Conservation (phyloP, 2,888 invertebrate genomes). For the Biston betularia region DNA sequence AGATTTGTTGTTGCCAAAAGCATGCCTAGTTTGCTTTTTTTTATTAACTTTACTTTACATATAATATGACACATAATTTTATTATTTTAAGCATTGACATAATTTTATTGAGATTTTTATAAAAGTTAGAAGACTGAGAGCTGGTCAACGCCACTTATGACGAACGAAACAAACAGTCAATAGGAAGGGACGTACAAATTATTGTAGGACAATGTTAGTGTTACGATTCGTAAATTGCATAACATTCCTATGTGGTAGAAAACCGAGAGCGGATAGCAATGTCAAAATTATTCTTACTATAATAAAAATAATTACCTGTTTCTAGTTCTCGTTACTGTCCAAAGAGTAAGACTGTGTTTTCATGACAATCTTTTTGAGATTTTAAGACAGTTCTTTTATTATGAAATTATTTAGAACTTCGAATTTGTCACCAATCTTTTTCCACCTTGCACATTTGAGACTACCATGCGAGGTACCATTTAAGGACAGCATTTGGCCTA, state of each 20-base stretch:
- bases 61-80: conserved; percentile 27
- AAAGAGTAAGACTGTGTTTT: too few relatives aligned
- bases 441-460: too few relatives aligned
- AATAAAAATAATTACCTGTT: too few relatives aligned
- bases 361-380: too few relatives aligned
- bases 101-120: conserved; percentile 61
- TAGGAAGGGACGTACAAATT: conserved; percentile 28
- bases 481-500: too few relatives aligned
- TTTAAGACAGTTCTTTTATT: too few relatives aligned
- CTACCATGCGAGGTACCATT: too few relatives aligned
- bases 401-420: too few relatives aligned
- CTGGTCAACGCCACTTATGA: conserved; percentile 57
- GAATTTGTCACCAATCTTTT: too few relatives aligned
- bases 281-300: too few relatives aligned
- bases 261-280: too few relatives aligned
- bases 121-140: conserved; percentile 68
- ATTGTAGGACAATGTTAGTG: background rate
- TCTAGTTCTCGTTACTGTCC: too few relatives aligned
- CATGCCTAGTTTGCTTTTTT: conserved; percentile 42
- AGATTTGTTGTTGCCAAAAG: conserved; percentile 19
- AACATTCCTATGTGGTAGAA: background rate
- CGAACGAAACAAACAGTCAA: conserved; percentile 38
- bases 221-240: background rate
- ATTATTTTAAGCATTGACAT: conserved; percentile 55
- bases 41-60: conserved; percentile 39